Conservation (phyloP, 1,140 invertebrate genomes). For the Hylaeus volcanicus region DNA sequence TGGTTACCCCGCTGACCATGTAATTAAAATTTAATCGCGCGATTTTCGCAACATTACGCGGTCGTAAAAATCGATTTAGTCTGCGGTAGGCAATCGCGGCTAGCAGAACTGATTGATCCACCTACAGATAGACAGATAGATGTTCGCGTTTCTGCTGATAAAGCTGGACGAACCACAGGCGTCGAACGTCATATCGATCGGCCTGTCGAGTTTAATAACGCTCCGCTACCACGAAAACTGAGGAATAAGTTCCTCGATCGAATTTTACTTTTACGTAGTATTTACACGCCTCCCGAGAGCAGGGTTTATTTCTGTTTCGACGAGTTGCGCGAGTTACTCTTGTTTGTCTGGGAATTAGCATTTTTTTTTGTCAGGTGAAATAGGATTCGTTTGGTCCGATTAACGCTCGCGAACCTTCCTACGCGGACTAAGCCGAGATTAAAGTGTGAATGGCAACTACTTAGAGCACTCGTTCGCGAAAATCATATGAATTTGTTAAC, state of each 20-base stretch:
- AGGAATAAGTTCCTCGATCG: no score
- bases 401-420: not conserved
- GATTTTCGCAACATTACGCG: no score
- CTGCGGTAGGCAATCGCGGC: not conserved
- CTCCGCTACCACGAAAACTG: no score
- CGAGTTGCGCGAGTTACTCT: not conserved
- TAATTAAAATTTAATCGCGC: not conserved
- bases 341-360: not conserved
- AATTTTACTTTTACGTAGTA: no score
- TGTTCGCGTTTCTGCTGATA: slow-evolving; percentile 34
- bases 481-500: slow-evolving; percentile 4
- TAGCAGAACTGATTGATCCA: slow-evolving; percentile 32
- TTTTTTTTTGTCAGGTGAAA: not conserved
- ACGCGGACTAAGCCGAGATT: not conserved
- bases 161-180: slow-evolving; percentile 13
- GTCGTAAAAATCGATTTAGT: not conserved
- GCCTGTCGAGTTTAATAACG: no score
- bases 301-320: not conserved
- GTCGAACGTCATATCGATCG: slow-evolving; percentile 33
- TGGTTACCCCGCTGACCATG: no score
- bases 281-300: not conserved
- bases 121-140: slow-evolving; percentile 23
- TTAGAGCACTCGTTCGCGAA: not conserved
- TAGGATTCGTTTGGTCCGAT: not conserved
- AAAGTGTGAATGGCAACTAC: not conserved